Evolutionary conservation across 1,140 invertebrate species (phyloP), one percentile per base, ranked within the genome.

Genomic region (Sitobion miscanthi): DNA sequence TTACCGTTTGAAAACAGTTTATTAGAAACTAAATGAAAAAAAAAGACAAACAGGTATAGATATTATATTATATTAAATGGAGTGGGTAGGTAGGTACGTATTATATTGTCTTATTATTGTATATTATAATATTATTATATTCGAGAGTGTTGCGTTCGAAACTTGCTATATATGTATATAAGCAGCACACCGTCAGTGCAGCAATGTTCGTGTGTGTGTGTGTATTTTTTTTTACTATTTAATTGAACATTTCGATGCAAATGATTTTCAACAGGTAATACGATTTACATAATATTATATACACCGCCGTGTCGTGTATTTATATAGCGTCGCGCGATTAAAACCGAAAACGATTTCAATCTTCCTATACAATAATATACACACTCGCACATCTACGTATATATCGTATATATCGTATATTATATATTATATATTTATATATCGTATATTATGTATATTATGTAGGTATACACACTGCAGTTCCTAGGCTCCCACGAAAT

Each of bases 181-280:
- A 6, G 62, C n/a, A n/a, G 35, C 47, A 54, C 11, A 54, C 21
- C 25, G 52, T 57, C 88, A 89, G 21, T 38, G 87, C 35, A 30
- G 0, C 4, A 17, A 30, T n/a, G 4, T 69, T 11, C 14, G 62
- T 62, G 57, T 62, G 62, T 69, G 62, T 77, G 21, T 47, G 45
- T 82, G 9, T 35, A 1, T n/a, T 38, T 82, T 83, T 89, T 90
- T 90, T 69, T 69, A 69, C 54, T 62, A 90, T 90, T 90, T 90
- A 90, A 90, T 90, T 90, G 54, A 90, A 90, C 89, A 90, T 90
- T 90, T 90, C 89, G 89, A 90, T 90, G 89, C 89, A 90, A 90
- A 90, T 57, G 89, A n/a, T 90, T 90, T 90, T 90, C 89, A 90
- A 90, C 89, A 90, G 89, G 89, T 90, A 90, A 90, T 90, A 69